Conservation (phyloP, 2,113 vertebrate genomes). For the Archilochus colubris region DNA sequence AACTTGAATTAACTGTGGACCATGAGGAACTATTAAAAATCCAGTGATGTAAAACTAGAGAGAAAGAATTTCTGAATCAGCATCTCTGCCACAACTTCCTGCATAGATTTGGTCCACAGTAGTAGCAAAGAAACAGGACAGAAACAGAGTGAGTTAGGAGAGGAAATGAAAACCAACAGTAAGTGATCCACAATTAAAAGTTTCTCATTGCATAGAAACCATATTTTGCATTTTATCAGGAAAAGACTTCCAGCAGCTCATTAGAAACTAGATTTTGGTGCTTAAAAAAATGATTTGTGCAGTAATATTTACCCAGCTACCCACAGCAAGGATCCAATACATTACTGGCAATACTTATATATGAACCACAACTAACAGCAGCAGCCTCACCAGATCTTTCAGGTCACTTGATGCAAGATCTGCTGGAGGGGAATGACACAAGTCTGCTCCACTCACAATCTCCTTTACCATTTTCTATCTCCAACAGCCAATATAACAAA, state of each 20-base stretch:
- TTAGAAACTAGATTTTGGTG: background rate
- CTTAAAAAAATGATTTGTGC: background rate
- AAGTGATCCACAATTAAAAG: background rate
- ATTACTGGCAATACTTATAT: background rate
- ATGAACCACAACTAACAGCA: background rate
- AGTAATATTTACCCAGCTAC: background rate
- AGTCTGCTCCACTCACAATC: background rate
- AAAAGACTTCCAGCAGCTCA: background rate
- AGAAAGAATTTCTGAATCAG: background rate
- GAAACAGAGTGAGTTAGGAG: background rate
- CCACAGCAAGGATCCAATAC: background rate
- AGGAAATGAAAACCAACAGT: background rate
- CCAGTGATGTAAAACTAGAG: background rate
- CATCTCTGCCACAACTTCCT: background rate
- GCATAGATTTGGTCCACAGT: background rate
- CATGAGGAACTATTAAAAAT: background rate
- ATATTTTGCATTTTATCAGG: background rate
- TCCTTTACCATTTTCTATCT: background rate
- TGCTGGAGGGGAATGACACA: background rate
- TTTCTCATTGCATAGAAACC: background rate
- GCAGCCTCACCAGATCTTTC: background rate
- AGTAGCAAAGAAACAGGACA: background rate
- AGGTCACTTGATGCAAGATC: background rate
- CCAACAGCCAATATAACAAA: background rate
- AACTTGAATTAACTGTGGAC: background rate